Evolutionary conservation across 2,888 invertebrate species (phyloP).

Genomic region (Callimorpha dominula): DNA sequence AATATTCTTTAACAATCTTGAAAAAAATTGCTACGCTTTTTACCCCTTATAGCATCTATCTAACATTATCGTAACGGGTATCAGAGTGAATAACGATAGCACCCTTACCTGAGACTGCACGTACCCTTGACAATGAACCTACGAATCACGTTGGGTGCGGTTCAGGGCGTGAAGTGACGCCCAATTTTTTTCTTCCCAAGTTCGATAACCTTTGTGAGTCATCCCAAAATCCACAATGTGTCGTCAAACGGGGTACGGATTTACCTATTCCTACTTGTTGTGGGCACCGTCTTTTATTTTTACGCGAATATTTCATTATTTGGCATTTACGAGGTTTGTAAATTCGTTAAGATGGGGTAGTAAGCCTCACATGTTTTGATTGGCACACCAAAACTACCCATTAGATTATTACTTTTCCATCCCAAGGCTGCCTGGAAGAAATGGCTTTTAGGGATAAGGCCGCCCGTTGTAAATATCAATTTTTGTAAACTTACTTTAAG

Average conservation of each 20-base stretch:
- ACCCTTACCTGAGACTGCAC: constrained; percentile 49
- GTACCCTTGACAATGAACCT: constrained; percentile 35
- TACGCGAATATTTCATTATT: constrained; percentile 15
- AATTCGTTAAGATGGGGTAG: constrained; percentile 7
- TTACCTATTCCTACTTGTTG: constrained; percentile 44
- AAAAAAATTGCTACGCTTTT: constrained; percentile 16
- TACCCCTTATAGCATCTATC: constrained; percentile 24
- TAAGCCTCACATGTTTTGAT: neutral
- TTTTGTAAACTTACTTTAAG: too few species aligned
- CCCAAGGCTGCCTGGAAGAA: too few species aligned
- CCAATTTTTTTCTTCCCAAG: constrained; percentile 48
- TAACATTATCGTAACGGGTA: constrained; percentile 18
- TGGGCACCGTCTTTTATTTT: constrained; percentile 21
- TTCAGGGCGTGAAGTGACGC: constrained; percentile 45
- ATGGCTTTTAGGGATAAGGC: too few species aligned
- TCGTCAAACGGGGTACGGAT: constrained; percentile 31
- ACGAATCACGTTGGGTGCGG: constrained; percentile 40
- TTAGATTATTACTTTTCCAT: too few species aligned
- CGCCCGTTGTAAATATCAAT: too few species aligned
- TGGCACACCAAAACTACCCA: too few species aligned
- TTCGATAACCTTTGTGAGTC: constrained; percentile 63
- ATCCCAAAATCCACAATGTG: constrained; percentile 58
- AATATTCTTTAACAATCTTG: neutral
- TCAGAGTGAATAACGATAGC: constrained; percentile 13
- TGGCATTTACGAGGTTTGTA: constrained; percentile 4